Percentiles rank a stretch among this genome's conserved stretches.
phyloP scores from a whole-genome alignment of 2,888 invertebrate genomes.

The Pilophorus perplexus region DNA sequence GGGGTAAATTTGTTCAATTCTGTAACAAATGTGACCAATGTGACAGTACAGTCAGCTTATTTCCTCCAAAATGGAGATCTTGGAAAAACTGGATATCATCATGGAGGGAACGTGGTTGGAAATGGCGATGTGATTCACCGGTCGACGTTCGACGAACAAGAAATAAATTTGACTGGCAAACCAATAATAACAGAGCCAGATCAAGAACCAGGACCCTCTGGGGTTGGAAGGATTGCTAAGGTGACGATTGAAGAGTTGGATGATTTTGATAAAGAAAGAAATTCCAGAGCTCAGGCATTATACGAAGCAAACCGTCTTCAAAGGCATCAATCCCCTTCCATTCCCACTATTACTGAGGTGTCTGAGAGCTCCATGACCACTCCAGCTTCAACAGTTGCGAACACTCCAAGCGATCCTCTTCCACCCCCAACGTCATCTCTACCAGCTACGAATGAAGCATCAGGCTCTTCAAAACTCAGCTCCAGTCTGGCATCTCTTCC shows the following conservation, averaged over 20 bases:
- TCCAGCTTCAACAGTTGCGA: conserved; percentile 45
- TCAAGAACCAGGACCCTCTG: conserved; percentile 31
- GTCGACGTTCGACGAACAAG: conserved; percentile 18
- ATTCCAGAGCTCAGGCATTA: conserved; percentile 46
- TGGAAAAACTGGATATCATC: too few species aligned
- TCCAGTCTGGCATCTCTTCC: conserved; percentile 2
- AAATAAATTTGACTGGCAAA: conserved; percentile 7
- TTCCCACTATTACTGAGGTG: conserved; percentile 50
- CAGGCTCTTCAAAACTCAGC: too few species aligned
- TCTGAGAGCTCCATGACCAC: conserved; percentile 47
- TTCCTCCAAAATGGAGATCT: conserved; percentile 1
- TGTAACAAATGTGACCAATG: conserved; percentile 59
- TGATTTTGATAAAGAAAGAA: conserved; percentile 46
- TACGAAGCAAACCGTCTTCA: conserved; percentile 47
- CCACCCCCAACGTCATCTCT: background rate
- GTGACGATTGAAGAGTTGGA: conserved; percentile 48
- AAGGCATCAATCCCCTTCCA: conserved; percentile 48
- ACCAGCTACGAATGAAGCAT: background rate
- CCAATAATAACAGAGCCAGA: conserved; percentile 7
- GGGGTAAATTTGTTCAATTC: conserved; percentile 64
- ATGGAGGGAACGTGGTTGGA: background rate
- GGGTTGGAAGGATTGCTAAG: conserved; percentile 36
- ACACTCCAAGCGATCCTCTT: conserved; percentile 27
- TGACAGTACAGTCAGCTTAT: conserved; percentile 8
- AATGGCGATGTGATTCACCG: conserved; percentile 5